Evolutionary conservation across 2,113 vertebrate species (phyloP), one percentile per base, ranked within the genome.

Genomic region (Panthera leo): DNA sequence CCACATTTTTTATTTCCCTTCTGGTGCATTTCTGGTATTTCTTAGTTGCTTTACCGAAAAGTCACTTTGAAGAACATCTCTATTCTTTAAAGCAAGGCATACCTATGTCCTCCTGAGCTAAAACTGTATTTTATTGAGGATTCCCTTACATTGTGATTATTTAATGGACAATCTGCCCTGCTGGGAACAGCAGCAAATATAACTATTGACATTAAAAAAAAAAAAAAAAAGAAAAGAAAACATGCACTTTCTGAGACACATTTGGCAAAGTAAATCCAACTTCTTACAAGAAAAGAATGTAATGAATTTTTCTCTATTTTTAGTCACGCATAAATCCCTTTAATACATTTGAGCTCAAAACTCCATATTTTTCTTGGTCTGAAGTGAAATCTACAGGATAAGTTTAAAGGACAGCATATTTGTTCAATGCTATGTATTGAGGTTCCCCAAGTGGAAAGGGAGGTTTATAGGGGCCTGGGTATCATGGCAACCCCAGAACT

Each of bases 281-380:
- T 97, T 97, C 96, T 98, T 97, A 91, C 78, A 94, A 97, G 97
- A 94, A 97, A 98, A 96, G 97, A 98, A 98, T 97, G 97, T 91
- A 95, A 98, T 97, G 97, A 98, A 94, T 98, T 97, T 98, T 53
- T 58, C 92, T 97, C 97, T 98, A 98, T 98, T 98, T 98, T 98
- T 98, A 98, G 97, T 96, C 76, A 84, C 18, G 2, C 97, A 97
- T 94, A 98, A 98, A 97, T 97, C 97, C 93, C 53, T 97, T 97
- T 98, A 97, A 97, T 98, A 92, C 51, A 55, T 89, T 94, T 82
- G 93, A 94, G 88, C 95, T 96, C 94, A 88, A 93, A 97, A 97
- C 71, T 97, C 96, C 90, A 65, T 97, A 95, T 98, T 98, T 98
- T 96, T 98, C 93, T 82, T 97, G 95, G 65, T 85, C 91, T 89